Base-by-base conservation (phyloP, 2,113 vertebrate species). In the Triplophysa siluroides region DNA sequence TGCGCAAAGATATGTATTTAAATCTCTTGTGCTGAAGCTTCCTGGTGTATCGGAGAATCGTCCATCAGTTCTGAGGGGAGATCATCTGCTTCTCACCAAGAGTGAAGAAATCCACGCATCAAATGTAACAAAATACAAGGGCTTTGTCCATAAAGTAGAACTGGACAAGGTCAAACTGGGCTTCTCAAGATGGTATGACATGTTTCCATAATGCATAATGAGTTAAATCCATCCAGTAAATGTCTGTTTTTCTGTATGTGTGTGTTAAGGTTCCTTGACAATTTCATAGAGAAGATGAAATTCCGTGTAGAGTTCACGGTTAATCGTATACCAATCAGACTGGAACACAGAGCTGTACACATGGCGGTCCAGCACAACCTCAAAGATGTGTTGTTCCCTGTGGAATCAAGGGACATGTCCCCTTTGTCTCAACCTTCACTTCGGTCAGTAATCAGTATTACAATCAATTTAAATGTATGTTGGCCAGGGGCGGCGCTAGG, bases 301-400 rank as follows among this genome's bases (percentile, higher is more conserved):
- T 99, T 98, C 29, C 89, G 88, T 0, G 93, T 99, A 81, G 94
- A 94, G 80, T 99, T 99, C 86, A 95, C 90, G 47, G 85, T 98
- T 88, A 96, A 70, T 88, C 95, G 84, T 7, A 9, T 96, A 78
- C 92, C 91, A 0, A 52, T 96, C 81, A 92, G 84, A 24, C 76
- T 96, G 4, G 94, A 96, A 90, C 96, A 98, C 76, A 90, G 96
- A 8, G 96, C 97, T 0, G 90, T 88, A 2, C 81, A 86, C 3
- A 80, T 96, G 84, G 94, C 93, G 0, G 4, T 0, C 8, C 0
- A 41, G 56, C 0, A 0, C 0, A 3, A 23, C 0, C 87, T 98
- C 62, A 52, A 67, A 76, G 69, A 83, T 0, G 85, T 93, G 47
- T 70, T 94, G 85, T 94, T 94, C 62, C 93, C 93, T 9, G 56